A percentile compares a stretch with the other conserved stretches of the same genome.
These are phyloP conservation scores for Darevskia mixta DNA, from an alignment of 2,797 vertebrate genomes.

Conservation along the genomic window DNA sequence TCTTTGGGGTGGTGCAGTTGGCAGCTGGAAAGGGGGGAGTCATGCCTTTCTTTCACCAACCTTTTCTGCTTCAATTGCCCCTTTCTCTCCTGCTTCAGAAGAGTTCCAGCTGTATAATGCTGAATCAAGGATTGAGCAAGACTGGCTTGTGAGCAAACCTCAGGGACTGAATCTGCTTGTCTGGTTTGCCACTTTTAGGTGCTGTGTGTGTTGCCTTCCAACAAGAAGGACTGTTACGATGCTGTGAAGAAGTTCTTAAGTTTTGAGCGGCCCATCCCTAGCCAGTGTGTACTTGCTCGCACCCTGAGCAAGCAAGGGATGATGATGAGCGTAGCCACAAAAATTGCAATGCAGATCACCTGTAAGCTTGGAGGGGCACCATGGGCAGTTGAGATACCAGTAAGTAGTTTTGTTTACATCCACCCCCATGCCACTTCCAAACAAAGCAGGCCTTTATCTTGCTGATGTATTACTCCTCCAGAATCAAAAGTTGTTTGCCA, in stretches of 20 bases:
- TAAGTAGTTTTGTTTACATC: slow-evolving; percentile 54
- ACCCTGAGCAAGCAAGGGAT: slow-evolving; percentile 68
- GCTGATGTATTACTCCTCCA: not conserved
- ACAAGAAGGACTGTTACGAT: slow-evolving; percentile 70
- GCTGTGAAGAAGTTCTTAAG: slow-evolving; percentile 74
- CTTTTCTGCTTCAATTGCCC: not conserved
- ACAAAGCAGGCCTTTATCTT: not conserved
- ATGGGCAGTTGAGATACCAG: slow-evolving; percentile 77
- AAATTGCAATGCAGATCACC: slow-evolving; percentile 72
- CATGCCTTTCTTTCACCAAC: not conserved
- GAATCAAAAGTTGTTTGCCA: too few species aligned
- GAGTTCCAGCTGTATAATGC: not conserved
- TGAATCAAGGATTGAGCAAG: not conserved
- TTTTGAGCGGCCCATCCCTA: slow-evolving; percentile 64
- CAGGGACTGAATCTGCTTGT: not conserved
- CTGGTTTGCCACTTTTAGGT: slow-evolving; percentile 60
- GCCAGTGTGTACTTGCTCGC: slow-evolving; percentile 71
- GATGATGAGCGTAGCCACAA: slow-evolving; percentile 71
- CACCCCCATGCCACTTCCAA: not conserved
- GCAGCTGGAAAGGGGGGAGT: not conserved
- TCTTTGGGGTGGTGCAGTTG: not conserved
- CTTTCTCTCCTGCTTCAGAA: not conserved
- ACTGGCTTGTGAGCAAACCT: not conserved
- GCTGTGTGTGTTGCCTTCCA: slow-evolving; percentile 72
- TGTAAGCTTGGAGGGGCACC: slow-evolving; percentile 75